A percentile compares a stretch with the other conserved stretches of the same genome.
Conservation (phyloP, 2,888 invertebrate species). For the Caenorhabditis macrosperma region DNA sequence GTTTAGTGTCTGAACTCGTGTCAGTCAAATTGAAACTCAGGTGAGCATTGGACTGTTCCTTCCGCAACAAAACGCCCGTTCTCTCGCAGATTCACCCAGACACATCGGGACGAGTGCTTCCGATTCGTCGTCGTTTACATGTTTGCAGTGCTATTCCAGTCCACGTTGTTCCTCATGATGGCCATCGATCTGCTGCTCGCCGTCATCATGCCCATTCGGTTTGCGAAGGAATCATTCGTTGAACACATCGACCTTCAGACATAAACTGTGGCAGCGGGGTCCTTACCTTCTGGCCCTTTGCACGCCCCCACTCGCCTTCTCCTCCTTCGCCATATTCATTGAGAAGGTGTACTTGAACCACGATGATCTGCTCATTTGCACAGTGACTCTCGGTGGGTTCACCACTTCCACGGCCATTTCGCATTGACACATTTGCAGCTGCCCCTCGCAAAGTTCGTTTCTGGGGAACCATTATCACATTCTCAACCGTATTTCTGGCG, state of each 20-base stretch:
- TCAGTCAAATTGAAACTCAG: conserved; percentile 51
- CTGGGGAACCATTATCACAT: conserved; percentile 56
- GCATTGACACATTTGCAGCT: conserved; percentile 25
- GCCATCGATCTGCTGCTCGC: conserved; percentile 52
- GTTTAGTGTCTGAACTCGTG: conserved; percentile 47
- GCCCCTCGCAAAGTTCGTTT: conserved; percentile 48
- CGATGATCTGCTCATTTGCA: conserved; percentile 51
- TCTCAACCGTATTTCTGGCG: conserved; percentile 39
- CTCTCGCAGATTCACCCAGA: conserved; percentile 43
- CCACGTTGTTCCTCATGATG: conserved; percentile 57
- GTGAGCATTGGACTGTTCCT: no score
- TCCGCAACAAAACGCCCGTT: not conserved
- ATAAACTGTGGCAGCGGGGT: conserved; percentile 54
- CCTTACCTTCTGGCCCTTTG: conserved; percentile 46
- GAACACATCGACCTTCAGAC: conserved; percentile 16
- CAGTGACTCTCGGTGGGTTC: conserved; percentile 45
- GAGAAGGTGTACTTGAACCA: conserved; percentile 51
- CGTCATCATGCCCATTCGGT: conserved; percentile 57
- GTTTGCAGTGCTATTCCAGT: conserved; percentile 58
- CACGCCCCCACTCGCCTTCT: conserved; percentile 45
- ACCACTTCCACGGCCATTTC: not conserved
- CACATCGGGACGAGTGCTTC: conserved; percentile 58
- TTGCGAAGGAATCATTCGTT: not conserved
- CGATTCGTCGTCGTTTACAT: conserved; percentile 56
- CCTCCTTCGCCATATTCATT: conserved; percentile 46